Base-by-base conservation (phyloP, 2,888 invertebrate genomes). In the Subacronicta megacephala region DNA sequence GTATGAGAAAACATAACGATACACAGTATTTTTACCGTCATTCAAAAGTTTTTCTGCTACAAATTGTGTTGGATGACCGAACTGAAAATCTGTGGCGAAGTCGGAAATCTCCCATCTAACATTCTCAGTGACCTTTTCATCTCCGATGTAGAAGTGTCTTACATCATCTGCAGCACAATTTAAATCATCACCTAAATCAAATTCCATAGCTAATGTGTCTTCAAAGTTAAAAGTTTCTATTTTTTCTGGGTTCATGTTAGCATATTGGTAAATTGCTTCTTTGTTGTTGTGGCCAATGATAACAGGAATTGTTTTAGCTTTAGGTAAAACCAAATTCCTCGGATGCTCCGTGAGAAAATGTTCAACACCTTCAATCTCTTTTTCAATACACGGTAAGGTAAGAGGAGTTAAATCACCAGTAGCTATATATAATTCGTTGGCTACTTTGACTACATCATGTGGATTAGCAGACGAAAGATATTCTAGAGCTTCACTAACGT, bases 121-220 rank as follows among this genome's bases (percentile, higher is more conserved):
- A 20, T 42, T 38, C 10, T 53, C 23, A 31, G 20, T 46, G 0
- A 69, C 29, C 23, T 40, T 7, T 7, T 57, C 55, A 57, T 70
- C 70, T 18, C 70, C 70, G 2, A 62, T 12, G 36, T 58, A 70
- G 50, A 68, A 68, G 3, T 55, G 44, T n/a, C 12, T 54, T 3
- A 59, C 33, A 7, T 9, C 13, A 23, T 57, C 26, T 7, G 17
- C 15, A 16, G 57, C 62, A 42, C 55, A 46, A 7, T 47, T 13
- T n/a, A 29, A 13, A 35, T 53, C 15, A 3, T 56, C 38, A 12
- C 13, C 26, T 12, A 62, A 52, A 46, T 54, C 23, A 29, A 70
- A 69, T 13, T 10, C 44, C 23, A 56, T 18, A 5, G 16, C 18
- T 17, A 62, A n/a, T 16, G 0, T 2, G 3, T 26, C 10, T 10